Evolutionary conservation across 1,140 invertebrate genomes (phyloP).

Genomic region (Leucophenga varia): DNA sequence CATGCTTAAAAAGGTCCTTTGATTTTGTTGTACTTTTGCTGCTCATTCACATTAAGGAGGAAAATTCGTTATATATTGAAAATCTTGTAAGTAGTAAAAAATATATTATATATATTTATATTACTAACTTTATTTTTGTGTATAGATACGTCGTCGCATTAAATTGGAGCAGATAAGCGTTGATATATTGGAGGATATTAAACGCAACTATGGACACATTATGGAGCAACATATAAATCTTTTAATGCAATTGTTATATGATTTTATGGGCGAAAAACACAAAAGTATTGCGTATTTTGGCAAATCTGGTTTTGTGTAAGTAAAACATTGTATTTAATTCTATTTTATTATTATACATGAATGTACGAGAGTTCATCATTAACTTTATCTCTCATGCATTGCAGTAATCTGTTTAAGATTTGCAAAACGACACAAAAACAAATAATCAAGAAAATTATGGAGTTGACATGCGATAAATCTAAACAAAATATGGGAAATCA

Average conservation of each 20-base stretch:
- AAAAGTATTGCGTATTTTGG: slow-evolving; percentile 39
- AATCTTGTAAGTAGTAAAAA: slow-evolving; percentile 42
- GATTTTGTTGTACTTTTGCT: slow-evolving; percentile 57
- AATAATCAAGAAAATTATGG: slow-evolving; percentile 43
- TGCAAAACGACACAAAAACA: slow-evolving; percentile 43
- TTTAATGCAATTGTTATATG: slow-evolving; percentile 53
- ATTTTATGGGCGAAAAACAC: slow-evolving; percentile 48
- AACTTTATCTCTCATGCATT: not conserved
- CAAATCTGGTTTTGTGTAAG: slow-evolving; percentile 34
- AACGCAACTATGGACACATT: slow-evolving; percentile 47
- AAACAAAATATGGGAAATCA: slow-evolving; percentile 36
- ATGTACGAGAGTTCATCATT: too few species aligned
- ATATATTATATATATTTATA: not conserved
- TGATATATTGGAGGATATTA: slow-evolving; percentile 47
- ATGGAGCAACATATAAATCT: slow-evolving; percentile 51
- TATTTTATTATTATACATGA: too few species aligned
- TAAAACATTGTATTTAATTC: too few species aligned
- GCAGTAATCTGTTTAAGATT: slow-evolving; percentile 41
- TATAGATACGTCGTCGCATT: slow-evolving; percentile 46
- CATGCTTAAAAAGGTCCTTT: slow-evolving; percentile 40
- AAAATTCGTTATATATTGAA: slow-evolving; percentile 52
- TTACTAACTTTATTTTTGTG: not conserved
- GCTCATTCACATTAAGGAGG: slow-evolving; percentile 51
- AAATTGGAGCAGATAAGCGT: slow-evolving; percentile 54
- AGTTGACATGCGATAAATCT: slow-evolving; percentile 47